These are phyloP conservation scores for Acrobasis consociella DNA, from an alignment of 2,888 invertebrate genomes.

Conservation along the genomic window DNA sequence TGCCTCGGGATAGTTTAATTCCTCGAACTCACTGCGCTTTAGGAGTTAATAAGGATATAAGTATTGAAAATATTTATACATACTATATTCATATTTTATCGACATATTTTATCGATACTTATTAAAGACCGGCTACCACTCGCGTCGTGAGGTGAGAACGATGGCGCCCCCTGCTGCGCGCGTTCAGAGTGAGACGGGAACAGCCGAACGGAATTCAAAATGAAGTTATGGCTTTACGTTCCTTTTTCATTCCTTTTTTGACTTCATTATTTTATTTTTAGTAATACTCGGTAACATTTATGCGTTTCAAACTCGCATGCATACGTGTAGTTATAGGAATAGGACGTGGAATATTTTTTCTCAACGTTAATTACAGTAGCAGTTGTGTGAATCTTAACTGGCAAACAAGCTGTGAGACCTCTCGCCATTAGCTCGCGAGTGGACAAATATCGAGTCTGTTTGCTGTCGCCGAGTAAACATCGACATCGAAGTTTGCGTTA, in stretches of 20 bases:
- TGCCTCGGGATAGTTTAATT: conserved; percentile 19
- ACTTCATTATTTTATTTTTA: conserved; percentile 68
- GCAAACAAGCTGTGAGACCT: conserved; percentile 61
- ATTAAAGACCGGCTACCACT: conserved; percentile 82
- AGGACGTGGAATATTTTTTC: conserved; percentile 35
- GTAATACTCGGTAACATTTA: conserved; percentile 32
- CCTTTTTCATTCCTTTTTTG: conserved; percentile 63
- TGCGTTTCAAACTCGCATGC: conserved; percentile 14
- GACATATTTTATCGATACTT: conserved; percentile 81
- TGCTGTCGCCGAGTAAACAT: conserved; percentile 74
- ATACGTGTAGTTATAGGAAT: conserved; percentile 2
- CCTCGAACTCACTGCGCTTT: conserved; percentile 31
- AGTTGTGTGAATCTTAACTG: conserved; percentile 63
- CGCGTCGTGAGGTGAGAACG: conserved; percentile 82
- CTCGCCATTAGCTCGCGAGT: conserved; percentile 74
- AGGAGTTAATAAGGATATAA: conserved; percentile 51
- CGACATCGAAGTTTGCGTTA: conserved; percentile 79
- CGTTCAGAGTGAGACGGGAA: conserved; percentile 74
- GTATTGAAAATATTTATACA: conserved; percentile 79
- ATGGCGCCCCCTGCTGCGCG: conserved; percentile 78
- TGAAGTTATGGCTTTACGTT: conserved; percentile 77
- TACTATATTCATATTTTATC: conserved; percentile 81
- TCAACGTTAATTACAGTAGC: conserved; percentile 71
- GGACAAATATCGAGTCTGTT: conserved; percentile 78
- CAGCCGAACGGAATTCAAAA: conserved; percentile 78